A percentile compares a stretch with the other conserved stretches of the same genome.
phyloP scores from a whole-genome alignment of 2,797 vertebrate species.

The Naso thynnoides region DNA sequence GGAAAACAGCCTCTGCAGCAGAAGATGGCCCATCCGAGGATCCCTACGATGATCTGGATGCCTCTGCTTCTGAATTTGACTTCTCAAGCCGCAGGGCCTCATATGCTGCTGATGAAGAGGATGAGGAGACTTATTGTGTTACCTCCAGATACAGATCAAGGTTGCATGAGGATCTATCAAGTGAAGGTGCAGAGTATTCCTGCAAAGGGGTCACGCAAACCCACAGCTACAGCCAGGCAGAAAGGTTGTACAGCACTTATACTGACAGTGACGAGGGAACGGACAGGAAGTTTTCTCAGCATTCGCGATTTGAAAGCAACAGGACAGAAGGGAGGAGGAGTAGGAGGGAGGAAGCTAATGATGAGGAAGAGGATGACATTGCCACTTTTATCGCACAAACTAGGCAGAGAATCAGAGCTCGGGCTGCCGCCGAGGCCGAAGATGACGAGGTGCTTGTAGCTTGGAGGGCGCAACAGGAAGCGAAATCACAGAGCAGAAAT shows the following conservation, averaged over 20 bases:
- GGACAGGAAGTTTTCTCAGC: slow-evolving; percentile 83
- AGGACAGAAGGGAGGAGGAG: slow-evolving; percentile 71
- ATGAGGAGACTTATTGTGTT: slow-evolving; percentile 71
- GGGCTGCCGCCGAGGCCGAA: slow-evolving; percentile 87
- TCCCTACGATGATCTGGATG: slow-evolving; percentile 80
- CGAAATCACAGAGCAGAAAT: slow-evolving; percentile 78
- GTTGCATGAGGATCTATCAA: slow-evolving; percentile 71
- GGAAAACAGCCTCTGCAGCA: slow-evolving; percentile 63
- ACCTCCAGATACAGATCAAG: slow-evolving; percentile 82
- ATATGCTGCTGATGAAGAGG: slow-evolving; percentile 71
- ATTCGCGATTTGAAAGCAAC: slow-evolving; percentile 80
- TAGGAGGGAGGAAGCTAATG: slow-evolving; percentile 57
- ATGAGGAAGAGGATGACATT: slow-evolving; percentile 87
- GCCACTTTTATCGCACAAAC: slow-evolving; percentile 81
- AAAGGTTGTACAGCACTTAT: slow-evolving; percentile 43
- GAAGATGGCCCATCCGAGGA: slow-evolving; percentile 77
- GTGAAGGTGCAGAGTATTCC: slow-evolving; percentile 63
- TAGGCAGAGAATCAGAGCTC: slow-evolving; percentile 82
- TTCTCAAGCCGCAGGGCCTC: slow-evolving; percentile 83
- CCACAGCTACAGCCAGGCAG: slow-evolving; percentile 31
- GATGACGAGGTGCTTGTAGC: slow-evolving; percentile 92
- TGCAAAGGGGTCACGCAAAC: slow-evolving; percentile 66
- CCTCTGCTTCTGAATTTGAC: slow-evolving; percentile 86
- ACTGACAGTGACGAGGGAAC: slow-evolving; percentile 76
- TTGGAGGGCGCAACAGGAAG: slow-evolving; percentile 91